Conservation (phyloP, 2,797 vertebrate species). For the Delichon dasypus region DNA sequence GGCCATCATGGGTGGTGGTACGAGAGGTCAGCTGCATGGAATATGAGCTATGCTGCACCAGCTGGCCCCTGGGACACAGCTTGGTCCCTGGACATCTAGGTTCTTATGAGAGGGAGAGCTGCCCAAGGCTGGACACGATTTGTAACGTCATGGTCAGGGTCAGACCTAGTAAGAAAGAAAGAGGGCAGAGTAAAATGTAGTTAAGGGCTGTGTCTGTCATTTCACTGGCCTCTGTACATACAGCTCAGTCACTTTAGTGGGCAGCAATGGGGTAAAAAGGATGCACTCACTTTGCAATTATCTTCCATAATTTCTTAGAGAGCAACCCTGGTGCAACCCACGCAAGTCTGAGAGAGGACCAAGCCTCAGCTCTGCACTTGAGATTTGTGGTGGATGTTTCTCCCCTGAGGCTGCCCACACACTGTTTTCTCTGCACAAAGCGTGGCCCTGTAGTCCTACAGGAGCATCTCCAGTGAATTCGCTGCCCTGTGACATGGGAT, state of each 20-base stretch:
- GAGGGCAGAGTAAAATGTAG: background rate
- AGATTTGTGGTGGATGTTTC: background rate
- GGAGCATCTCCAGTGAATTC: background rate
- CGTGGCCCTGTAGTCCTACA: accelerated
- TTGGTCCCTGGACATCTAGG: background rate
- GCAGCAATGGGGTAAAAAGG: background rate
- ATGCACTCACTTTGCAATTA: background rate
- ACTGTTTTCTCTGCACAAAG: background rate
- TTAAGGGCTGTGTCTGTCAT: background rate
- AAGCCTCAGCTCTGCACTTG: background rate
- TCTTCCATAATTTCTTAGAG: background rate
- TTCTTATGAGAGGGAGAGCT: background rate
- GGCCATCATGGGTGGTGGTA: accelerated
- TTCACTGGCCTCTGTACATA: background rate
- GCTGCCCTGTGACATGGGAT: background rate
- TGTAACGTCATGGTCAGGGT: background rate
- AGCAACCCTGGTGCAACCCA: background rate
- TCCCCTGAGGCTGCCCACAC: background rate
- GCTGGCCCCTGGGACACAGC: background rate
- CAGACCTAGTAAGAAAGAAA: background rate
- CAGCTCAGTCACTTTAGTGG: background rate
- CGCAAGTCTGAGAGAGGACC: background rate
- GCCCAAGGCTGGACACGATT: background rate
- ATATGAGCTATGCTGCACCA: accelerated
- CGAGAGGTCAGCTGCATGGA: background rate